Evolutionary conservation across 2,797 vertebrate species (phyloP).

Genomic region (Poeciliopsis gracilis): DNA sequence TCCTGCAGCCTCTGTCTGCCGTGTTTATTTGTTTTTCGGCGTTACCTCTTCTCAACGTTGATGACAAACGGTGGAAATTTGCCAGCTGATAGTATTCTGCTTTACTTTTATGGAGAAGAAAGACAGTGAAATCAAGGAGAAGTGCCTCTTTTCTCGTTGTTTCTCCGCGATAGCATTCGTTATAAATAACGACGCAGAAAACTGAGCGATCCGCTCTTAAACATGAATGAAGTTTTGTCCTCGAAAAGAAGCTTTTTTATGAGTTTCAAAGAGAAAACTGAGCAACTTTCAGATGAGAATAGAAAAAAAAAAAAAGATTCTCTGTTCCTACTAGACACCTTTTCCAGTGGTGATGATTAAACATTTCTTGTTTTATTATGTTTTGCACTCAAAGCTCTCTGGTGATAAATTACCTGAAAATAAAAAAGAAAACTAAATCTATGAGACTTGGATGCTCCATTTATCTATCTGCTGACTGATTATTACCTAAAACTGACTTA

Average conservation of each 20-base stretch:
- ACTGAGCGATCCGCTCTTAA: conserved; percentile 34
- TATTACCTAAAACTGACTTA: background rate
- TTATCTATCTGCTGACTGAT: background rate
- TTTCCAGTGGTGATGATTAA: conserved; percentile 27
- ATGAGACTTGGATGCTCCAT: background rate
- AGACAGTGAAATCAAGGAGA: conserved; percentile 15
- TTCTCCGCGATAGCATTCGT: conserved; percentile 20
- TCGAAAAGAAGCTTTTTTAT: conserved; percentile 19
- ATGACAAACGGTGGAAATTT: conserved; percentile 56
- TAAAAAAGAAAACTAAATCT: background rate
- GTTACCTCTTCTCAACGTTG: conserved; percentile 49
- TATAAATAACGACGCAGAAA: conserved; percentile 36
- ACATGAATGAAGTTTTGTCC: conserved; percentile 21
- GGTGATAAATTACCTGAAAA: background rate
- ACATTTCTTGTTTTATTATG: conserved; percentile 10
- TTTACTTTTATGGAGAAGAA: background rate
- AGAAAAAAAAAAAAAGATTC: background rate
- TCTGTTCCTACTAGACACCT: background rate
- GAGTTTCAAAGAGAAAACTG: conserved; percentile 10
- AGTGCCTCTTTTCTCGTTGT: conserved; percentile 38
- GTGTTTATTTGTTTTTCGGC: conserved; percentile 14
- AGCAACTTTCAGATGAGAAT: conserved; percentile 6
- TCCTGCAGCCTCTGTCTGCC: conserved; percentile 12
- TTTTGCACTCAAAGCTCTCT: background rate
- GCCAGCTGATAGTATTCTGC: conserved; percentile 7